Evolutionary conservation across 2,888 invertebrate genomes (phyloP), one percentile per base, ranked within the genome.

Genomic region (Cosmopolites sordidus): DNA sequence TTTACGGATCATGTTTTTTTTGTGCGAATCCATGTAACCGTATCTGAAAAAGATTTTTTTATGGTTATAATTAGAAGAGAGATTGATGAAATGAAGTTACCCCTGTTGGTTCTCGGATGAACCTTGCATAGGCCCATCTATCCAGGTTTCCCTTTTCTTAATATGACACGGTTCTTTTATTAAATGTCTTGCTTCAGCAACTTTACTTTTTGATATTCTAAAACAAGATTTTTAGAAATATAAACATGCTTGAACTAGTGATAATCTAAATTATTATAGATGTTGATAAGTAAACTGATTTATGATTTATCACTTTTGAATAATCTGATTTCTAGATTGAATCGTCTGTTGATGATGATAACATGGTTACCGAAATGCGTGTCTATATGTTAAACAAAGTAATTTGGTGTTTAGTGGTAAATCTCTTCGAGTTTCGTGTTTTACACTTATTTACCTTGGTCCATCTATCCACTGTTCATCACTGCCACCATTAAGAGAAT

Each of bases 401-500:
- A n/a, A n/a, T n/a, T n/a, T n/a, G n/a, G n/a, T n/a, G n/a, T n/a
- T n/a, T n/a, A n/a, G n/a, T n/a, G n/a, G n/a, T n/a, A n/a, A n/a
- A n/a, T n/a, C n/a, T n/a, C n/a, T n/a, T n/a, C n/a, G n/a, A n/a
- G n/a, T n/a, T n/a, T 22, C 8, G 29, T 41, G 16, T 8, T 15
- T 46, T 22, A 22, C 3, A 22, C 8, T 22, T 22, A 88, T 83
- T 72, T 89, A 14, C 68, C 92, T 82, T 0, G 96, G 96, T 0
- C 96, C 96, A 74, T 97, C 96, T 58, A 96, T 91, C 96, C 96
- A 97, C 69, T 93, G 92, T 68, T 96, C 96, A 67, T 93, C 92
- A 62, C 88, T 89, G 15, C 77, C 76, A 8, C 78, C 76, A 45
- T 74, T 76, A 16, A 69, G 66, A 1, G 73, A 72, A 66, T 82